Conservation (phyloP, 2,888 invertebrate species). For the Homarus gammarus region DNA sequence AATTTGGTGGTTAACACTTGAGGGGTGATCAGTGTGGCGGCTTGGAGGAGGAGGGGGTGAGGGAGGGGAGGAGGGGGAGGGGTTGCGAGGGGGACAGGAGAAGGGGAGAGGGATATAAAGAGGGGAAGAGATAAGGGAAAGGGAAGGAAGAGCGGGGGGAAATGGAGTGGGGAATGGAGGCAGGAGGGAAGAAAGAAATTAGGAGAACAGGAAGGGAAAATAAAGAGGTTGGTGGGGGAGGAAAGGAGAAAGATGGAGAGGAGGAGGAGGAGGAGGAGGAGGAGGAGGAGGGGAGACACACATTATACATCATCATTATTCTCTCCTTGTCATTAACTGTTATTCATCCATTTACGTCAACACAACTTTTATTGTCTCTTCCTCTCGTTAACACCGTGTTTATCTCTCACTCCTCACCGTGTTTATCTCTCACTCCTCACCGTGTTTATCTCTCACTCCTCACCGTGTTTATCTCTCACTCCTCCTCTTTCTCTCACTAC, state of each 20-base stretch:
- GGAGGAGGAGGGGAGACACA: neutral
- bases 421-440: neutral
- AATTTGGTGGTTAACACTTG: too few relatives aligned
- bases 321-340: neutral
- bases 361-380: too few relatives aligned
- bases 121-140: neutral
- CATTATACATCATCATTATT: neutral
- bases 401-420: too few relatives aligned
- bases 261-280: neutral
- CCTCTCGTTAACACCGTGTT: too few relatives aligned
- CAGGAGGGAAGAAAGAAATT: neutral
- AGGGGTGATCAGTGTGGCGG: too few relatives aligned
- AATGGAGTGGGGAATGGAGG: neutral
- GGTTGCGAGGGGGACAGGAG: neutral
- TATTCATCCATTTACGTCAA: too few relatives aligned
- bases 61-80: neutral
- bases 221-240: constrained; percentile 18
- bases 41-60: too few relatives aligned
- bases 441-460: neutral
- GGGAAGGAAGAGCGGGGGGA: too few relatives aligned
- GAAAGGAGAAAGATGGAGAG: neutral
- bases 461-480: neutral
- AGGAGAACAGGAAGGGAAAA: constrained; percentile 13
- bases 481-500: neutral
- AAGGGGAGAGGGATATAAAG: neutral